phyloP scores from a whole-genome alignment of 2,888 invertebrate genomes.

The Anagyrus pseudococci region DNA sequence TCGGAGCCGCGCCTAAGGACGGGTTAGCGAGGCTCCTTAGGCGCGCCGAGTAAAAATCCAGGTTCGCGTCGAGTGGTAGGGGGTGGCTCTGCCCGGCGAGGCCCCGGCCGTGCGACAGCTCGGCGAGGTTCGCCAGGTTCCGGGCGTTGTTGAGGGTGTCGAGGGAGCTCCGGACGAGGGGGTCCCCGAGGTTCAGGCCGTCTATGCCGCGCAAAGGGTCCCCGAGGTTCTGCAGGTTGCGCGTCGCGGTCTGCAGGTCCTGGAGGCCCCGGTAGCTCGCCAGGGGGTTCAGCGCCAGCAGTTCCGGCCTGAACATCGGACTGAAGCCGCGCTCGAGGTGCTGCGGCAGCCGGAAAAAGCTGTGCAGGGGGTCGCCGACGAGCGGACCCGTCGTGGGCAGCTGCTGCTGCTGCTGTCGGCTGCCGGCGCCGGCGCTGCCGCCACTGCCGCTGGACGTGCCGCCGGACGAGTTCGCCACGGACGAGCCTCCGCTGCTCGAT shows the following conservation, averaged over 20 bases:
- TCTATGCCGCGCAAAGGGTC: constrained; percentile 59
- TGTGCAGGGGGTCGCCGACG: constrained; percentile 58
- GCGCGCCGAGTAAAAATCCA: constrained; percentile 99
- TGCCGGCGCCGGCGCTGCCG: constrained; percentile 49
- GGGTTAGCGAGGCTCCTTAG: constrained; percentile 98
- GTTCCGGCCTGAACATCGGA: constrained; percentile 60
- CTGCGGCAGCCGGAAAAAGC: constrained; percentile 58
- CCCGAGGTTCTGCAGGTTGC: constrained; percentile 58
- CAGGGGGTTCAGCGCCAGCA: constrained; percentile 55
- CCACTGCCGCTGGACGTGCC: constrained; percentile 57
- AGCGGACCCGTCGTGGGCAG: constrained; percentile 57
- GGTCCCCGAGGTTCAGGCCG: constrained; percentile 57
- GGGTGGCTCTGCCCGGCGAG: constrained; percentile 63
- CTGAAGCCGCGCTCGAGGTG: constrained; percentile 55
- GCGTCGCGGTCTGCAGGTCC: constrained; percentile 58
- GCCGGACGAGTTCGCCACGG: constrained; percentile 59
- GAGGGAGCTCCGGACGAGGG: constrained; percentile 57
- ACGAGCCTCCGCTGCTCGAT: constrained; percentile 60
- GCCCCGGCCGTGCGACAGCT: constrained; percentile 52
- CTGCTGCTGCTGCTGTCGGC: constrained; percentile 48
- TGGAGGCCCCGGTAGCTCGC: constrained; percentile 58
- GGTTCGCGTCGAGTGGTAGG: constrained; percentile 82
- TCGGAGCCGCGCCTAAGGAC: constrained; percentile 89
- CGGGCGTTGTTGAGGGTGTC: constrained; percentile 59
- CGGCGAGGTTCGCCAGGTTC: constrained; percentile 59